phyloP scores from a whole-genome alignment of 2,797 vertebrate genomes.

The Triplophysa yarkandensis region DNA sequence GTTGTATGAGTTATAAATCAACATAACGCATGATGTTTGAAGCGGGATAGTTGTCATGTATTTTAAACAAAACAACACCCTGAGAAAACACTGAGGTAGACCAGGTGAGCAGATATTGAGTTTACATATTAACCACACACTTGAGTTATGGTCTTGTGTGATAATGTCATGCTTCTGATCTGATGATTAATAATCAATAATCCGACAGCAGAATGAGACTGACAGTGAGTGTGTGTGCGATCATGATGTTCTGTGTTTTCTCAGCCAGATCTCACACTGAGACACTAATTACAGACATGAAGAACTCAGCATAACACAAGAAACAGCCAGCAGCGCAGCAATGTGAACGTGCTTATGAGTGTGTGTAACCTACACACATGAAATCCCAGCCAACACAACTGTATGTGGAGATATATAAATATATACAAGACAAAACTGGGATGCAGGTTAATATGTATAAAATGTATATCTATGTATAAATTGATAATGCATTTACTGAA shows the following conservation, averaged over 20 bases:
- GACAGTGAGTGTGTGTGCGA: neutral
- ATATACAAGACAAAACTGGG: too few species aligned
- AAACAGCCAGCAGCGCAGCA: slow-evolving; percentile 11
- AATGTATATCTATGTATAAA: too few species aligned
- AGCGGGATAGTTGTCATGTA: too few species aligned
- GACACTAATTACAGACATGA: slow-evolving; percentile 64
- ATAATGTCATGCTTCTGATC: neutral
- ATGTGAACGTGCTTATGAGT: slow-evolving; percentile 17
- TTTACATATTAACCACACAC: too few species aligned
- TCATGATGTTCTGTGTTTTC: slow-evolving; percentile 36
- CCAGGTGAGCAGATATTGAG: too few species aligned
- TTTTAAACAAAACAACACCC: too few species aligned
- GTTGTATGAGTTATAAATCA: too few species aligned
- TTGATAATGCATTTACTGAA: too few species aligned
- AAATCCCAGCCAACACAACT: slow-evolving; percentile 58
- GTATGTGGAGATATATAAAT: neutral
- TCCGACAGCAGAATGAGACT: neutral
- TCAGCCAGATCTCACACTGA: slow-evolving; percentile 53
- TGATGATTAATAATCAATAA: slow-evolving; percentile 15
- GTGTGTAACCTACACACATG: slow-evolving; percentile 62
- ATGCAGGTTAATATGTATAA: too few species aligned
- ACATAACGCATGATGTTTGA: too few species aligned
- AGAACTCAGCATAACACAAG: slow-evolving; percentile 37
- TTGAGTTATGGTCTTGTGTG: slow-evolving; percentile 32
- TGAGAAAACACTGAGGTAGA: too few species aligned